Base-by-base conservation (phyloP, 2,888 invertebrate genomes). In the Dyspetes luteomarginatus region DNA sequence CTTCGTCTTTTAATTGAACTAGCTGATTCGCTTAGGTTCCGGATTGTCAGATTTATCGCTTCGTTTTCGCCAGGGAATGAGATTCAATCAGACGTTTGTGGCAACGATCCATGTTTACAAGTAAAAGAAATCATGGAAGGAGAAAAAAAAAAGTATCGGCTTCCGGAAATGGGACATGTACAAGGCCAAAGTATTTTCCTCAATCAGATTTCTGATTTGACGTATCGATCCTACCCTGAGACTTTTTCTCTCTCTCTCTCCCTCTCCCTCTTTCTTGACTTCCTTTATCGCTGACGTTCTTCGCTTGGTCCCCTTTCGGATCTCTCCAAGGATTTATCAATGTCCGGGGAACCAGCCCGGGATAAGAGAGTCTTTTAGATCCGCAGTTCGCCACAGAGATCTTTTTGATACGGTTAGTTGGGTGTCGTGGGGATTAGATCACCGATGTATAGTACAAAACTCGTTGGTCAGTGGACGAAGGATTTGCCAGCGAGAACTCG, bases 171-270 rank as follows among this genome's bases (percentile, higher is more conserved):
- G 5, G 19, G 56, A 4, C 22, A 65, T 48, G 45, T 30, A 48
- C n/a, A 45, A 43, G 64, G n/a, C 36, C 56, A 22, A 26, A 24
- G 4, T 43, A 30, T 28, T 50, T 64, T 22, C 19, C 28, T 48
- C 36, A 69, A 71, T 56, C 77, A 62, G 22, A 64, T 64, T 77
- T 22, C 56, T 41, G 69, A 71, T 77, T 77, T 69, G 69, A 77
- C 64, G 64, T 64, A 69, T 77, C 77, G 45, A 77, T 71, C 48
- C 28, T n/a, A 12, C 28, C 28, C 28, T 22, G 9, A 24, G 12
- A 28, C 68, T 28, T 60, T 26, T 4, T 22, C 43, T n/a, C n/a
- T n/a, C 19, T 56, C 43, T 55, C 15, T 67, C 30, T 52, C 48
- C 24, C 12, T 56, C 26, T 4, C 17, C 9, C 24, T 58, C 45